These are phyloP conservation scores for Protobothrops flavoviridis DNA, from an alignment of 2,113 vertebrate genomes.

Conservation along the genomic window DNA sequence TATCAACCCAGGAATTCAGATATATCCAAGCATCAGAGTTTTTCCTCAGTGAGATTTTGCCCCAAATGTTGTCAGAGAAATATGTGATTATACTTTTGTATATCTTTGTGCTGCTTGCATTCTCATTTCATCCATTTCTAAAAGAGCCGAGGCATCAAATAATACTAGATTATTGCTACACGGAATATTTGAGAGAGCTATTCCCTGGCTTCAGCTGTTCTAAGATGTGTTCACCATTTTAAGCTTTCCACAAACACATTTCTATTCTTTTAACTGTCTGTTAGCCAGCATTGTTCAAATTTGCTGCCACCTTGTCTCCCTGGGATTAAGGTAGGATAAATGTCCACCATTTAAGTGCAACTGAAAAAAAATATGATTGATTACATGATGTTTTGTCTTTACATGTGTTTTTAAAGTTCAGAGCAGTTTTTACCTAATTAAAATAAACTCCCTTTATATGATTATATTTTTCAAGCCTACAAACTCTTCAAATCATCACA, in stretches of 20 bases:
- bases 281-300: not conserved
- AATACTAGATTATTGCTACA: not conserved
- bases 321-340: not conserved
- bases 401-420: not conserved
- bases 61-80: conserved; percentile 3
- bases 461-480: not conserved
- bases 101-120: not conserved
- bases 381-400: not conserved
- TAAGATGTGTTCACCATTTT: not conserved
- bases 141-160: fast-evolving
- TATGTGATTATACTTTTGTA: not conserved
- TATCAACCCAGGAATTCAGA: not conserved
- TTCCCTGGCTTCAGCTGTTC: not conserved
- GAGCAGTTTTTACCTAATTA: not conserved
- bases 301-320: not conserved
- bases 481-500: not conserved
- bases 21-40: not conserved
- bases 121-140: not conserved
- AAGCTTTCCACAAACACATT: conserved; percentile 6
- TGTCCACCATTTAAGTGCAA: not conserved
- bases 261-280: not conserved
- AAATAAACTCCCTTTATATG: not conserved
- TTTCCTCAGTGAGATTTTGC: not conserved
- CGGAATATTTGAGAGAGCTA: not conserved
- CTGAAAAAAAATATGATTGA: not conserved